phyloP scores from a whole-genome alignment of 2,888 invertebrate genomes.

The Drosophila helvetica region DNA sequence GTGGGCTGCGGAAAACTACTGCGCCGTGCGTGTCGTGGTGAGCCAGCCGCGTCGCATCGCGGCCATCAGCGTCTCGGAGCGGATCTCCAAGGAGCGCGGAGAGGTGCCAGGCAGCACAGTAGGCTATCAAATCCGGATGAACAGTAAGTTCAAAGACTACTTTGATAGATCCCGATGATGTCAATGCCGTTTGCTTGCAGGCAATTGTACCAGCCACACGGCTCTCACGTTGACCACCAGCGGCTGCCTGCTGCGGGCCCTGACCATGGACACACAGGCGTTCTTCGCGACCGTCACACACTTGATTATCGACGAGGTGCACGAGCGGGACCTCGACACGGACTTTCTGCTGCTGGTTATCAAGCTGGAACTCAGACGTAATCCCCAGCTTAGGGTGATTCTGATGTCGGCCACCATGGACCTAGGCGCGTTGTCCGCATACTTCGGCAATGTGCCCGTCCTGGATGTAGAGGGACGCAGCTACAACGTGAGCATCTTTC shows the following conservation, averaged over 20 bases:
- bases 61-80: conserved; percentile 94
- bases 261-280: conserved; percentile 89
- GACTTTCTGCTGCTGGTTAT: conserved; percentile 96
- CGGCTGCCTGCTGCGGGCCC: conserved; percentile 87
- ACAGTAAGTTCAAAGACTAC: conserved; percentile 85
- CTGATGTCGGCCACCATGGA: conserved; percentile 98
- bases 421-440: conserved; percentile 90
- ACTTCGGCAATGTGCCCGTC: conserved; percentile 92
- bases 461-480: conserved; percentile 90
- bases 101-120: conserved; percentile 89
- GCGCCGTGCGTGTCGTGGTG: conserved; percentile 93
- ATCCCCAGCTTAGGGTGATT: conserved; percentile 90
- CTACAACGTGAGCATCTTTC: conserved; percentile 90
- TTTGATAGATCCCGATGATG: too few relatives aligned
- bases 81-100: conserved; percentile 90
- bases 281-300: conserved; percentile 87
- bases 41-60: conserved; percentile 97
- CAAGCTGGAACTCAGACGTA: conserved; percentile 89
- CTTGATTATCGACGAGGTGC: conserved; percentile 96
- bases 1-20: conserved; percentile 88
- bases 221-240: conserved; percentile 82
- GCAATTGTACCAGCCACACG: conserved; percentile 71
- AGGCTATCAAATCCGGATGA: conserved; percentile 96
- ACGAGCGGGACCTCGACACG: conserved; percentile 96
- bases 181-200: conserved; percentile 47